Evolutionary conservation across 2,888 invertebrate genomes (phyloP).

Genomic region (Incurvaria masculella): DNA sequence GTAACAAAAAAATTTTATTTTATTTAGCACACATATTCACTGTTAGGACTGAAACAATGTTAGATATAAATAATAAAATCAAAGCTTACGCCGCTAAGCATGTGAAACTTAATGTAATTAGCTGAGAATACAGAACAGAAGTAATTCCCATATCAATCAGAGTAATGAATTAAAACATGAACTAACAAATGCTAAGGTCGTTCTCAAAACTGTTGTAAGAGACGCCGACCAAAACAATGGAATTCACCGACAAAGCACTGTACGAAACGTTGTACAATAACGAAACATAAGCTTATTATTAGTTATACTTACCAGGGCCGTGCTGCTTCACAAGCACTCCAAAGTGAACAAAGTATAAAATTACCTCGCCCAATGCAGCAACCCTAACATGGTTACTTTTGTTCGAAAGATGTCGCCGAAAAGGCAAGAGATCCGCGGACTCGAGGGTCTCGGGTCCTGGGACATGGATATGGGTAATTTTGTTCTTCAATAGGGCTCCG

Average conservation of each 20-base stretch:
- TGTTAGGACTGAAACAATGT: too few relatives aligned
- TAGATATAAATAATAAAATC: too few relatives aligned
- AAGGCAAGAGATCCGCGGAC: neutral
- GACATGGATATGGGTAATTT: slow-evolving; percentile 26
- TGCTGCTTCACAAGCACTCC: too few relatives aligned
- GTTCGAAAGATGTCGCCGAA: neutral
- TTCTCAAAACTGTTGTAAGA: neutral
- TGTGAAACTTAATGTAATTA: neutral
- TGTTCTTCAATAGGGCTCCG: slow-evolving; percentile 33
- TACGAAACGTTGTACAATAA: neutral
- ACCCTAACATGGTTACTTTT: neutral
- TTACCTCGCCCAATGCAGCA: too few relatives aligned
- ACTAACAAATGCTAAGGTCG: neutral
- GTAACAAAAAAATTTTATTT: too few relatives aligned
- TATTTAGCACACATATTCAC: too few relatives aligned
- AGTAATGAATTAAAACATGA: neutral
- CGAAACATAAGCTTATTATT: neutral
- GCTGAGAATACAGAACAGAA: neutral
- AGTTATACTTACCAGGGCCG: too few relatives aligned
- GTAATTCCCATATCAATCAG: neutral
- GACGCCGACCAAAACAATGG: neutral
- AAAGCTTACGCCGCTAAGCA: too few relatives aligned
- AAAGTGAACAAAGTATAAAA: too few relatives aligned
- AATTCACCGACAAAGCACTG: neutral
- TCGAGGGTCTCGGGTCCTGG: neutral